A percentile compares a stretch with the other conserved stretches of the same genome.
Conservation (phyloP, 2,888 invertebrate species). For the Amphimallon solstitiale region DNA sequence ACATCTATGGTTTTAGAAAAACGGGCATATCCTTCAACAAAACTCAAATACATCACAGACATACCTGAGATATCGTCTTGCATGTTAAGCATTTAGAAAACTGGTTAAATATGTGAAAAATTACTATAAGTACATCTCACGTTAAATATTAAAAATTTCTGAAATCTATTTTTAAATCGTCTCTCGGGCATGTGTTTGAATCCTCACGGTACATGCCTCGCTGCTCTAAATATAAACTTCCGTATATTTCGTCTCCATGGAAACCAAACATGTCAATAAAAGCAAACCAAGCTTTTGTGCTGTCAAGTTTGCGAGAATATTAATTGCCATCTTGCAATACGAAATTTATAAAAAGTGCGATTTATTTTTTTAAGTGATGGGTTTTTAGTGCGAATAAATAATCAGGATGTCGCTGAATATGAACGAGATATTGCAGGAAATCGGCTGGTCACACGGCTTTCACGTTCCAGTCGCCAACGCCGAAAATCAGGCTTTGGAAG, state of each 20-base stretch:
- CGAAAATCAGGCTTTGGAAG: conserved; percentile 71
- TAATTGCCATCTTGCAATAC: neutral
- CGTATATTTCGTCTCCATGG: conserved; percentile 6
- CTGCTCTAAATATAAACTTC: conserved; percentile 21
- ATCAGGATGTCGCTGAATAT: conserved; percentile 61
- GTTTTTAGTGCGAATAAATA: neutral
- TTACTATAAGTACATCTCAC: conserved; percentile 8
- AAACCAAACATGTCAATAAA: conserved; percentile 14
- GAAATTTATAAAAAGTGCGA: neutral
- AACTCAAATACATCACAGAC: neutral
- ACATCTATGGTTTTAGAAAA: too few species aligned
- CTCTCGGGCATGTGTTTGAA: conserved; percentile 15
- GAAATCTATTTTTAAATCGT: conserved; percentile 24
- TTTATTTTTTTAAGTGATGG: neutral
- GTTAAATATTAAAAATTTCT: conserved; percentile 10
- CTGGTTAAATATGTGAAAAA: neutral
- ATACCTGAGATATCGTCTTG: neutral
- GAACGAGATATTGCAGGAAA: conserved; percentile 72
- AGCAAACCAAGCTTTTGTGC: conserved; percentile 2
- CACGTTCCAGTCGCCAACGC: conserved; percentile 82
- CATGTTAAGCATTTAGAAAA: too few species aligned
- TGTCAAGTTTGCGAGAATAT: neutral
- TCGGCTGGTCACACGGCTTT: conserved; percentile 82
- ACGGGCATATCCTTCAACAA: too few species aligned
- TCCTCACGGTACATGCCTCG: conserved; percentile 15